A percentile compares a stretch with the other conserved stretches of the same genome.
These are phyloP conservation scores for Gymnothorax reevesii DNA, from an alignment of 2,797 vertebrate species.

Conservation along the genomic window DNA sequence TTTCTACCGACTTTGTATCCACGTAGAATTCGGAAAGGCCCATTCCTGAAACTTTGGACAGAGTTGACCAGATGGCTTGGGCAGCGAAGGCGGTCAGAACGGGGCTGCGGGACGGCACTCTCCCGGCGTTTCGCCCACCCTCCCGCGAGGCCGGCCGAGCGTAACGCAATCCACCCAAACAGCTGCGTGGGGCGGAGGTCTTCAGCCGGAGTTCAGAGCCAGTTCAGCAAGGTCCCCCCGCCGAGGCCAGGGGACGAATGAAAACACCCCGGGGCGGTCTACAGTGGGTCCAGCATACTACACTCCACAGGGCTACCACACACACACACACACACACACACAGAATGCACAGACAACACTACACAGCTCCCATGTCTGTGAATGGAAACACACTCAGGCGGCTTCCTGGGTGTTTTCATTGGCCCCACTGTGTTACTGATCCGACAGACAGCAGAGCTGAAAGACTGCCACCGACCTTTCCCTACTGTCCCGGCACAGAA, in stretches of 20 bases:
- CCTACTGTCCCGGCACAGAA: neutral
- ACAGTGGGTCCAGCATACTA: too few relatives aligned
- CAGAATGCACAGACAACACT: neutral
- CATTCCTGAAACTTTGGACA: slow-evolving; percentile 29
- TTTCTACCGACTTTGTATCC: slow-evolving; percentile 16
- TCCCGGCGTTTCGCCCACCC: slow-evolving; percentile 28
- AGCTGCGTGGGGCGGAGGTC: neutral
- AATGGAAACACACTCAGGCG: neutral
- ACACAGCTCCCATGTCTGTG: neutral
- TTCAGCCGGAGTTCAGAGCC: slow-evolving; percentile 7
- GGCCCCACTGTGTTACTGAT: neutral
- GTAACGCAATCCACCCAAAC: slow-evolving; percentile 19
- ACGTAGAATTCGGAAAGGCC: slow-evolving; percentile 27
- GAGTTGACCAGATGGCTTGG: slow-evolving; percentile 36
- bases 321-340: slow-evolving; percentile 22
- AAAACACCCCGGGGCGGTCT: neutral
- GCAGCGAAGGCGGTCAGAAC: slow-evolving; percentile 32
- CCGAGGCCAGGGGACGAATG: neutral
- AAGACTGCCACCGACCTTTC: neutral
- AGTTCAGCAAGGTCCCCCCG: slow-evolving; percentile 8
- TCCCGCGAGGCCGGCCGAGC: neutral
- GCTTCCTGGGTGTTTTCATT: neutral
- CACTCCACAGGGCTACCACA: neutral
- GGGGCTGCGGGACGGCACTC: slow-evolving; percentile 40
- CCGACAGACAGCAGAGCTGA: neutral